Conservation (phyloP, 2,888 invertebrate species). For the Altica lythri region DNA sequence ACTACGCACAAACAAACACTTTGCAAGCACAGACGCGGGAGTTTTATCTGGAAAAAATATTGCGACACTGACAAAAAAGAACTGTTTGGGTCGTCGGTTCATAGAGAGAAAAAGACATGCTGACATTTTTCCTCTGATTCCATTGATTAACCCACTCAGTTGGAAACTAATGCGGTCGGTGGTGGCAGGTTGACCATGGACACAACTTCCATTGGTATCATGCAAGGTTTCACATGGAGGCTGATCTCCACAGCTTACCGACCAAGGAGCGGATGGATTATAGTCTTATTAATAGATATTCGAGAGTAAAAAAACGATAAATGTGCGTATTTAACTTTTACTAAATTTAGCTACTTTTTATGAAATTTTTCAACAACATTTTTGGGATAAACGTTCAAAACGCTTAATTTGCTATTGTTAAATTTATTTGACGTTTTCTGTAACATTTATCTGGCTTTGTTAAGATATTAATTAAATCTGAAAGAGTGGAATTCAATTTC, state of each 20-base stretch:
- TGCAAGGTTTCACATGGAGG: constrained; percentile 19
- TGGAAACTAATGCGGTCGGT: constrained; percentile 54
- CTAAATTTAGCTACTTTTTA: too few relatives aligned
- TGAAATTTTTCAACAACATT: too few relatives aligned
- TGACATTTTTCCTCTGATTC: constrained; percentile 44
- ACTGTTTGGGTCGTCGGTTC: constrained; percentile 34
- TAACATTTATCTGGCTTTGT: too few relatives aligned
- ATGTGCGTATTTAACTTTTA: not conserved
- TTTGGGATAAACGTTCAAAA: too few relatives aligned
- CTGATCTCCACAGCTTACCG: not conserved
- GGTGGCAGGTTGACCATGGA: constrained; percentile 29
- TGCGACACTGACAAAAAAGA: constrained; percentile 41
- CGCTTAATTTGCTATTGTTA: too few relatives aligned
- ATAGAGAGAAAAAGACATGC: constrained; percentile 36
- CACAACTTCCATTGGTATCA: constrained; percentile 17
- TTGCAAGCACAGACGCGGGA: not conserved
- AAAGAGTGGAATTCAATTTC: too few relatives aligned
- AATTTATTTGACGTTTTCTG: too few relatives aligned
- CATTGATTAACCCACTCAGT: constrained; percentile 54
- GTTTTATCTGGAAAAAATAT: constrained; percentile 28
- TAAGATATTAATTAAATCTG: too few relatives aligned
- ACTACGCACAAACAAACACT: not conserved
- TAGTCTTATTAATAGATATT: too few relatives aligned
- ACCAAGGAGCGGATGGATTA: not conserved
- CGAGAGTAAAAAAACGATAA: too few relatives aligned